Evolutionary conservation across 2,797 vertebrate species (phyloP), one percentile per base, ranked within the genome.

Genomic region (Psittacula derbiana): DNA sequence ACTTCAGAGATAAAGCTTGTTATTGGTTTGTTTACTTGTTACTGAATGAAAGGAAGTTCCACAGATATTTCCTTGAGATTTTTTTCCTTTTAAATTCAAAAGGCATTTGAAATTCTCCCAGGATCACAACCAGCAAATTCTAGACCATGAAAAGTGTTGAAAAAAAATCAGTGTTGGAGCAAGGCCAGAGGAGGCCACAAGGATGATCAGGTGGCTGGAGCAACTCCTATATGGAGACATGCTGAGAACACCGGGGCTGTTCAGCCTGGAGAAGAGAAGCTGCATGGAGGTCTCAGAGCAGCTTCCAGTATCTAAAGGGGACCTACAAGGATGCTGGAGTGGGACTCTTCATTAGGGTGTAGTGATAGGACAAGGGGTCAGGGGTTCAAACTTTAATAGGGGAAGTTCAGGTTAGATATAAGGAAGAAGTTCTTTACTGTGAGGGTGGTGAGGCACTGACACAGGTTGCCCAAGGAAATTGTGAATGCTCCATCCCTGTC

Each of bases 141-240:
- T 7, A 43, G 21, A 76, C 23, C 19, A 2, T 0, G 1, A 80
- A 74, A 60, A 13, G 2, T 5, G 4, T 31, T 33, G 7, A 86
- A 47, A 13, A 13, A 40, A 60, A 67, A 50, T 55, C 7, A 58
- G 23, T 24, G n/a, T 16, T 36, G n/a, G 23, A 58, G 33, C n/a
- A 58, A 36, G n/a, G 8, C 55, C n/a, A 24, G 55, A 58, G 55
- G 15, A 58, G 21, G 23, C 23, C 55, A 58, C 0, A 1, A 36
- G n/a, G 55, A 58, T 23, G 10, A 58, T 8, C 55, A n/a, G 15
- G 15, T 14, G 24, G 10, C 57, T 36, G 33, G 33, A 58, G 33
- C 33, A 58, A 10, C 23, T 36, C 55, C 10, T 25, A 15, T 58
- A 36, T 16, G 10, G 15, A 16, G 23, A 58, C 15, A 36, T 15